phyloP scores from a whole-genome alignment of 2,888 invertebrate genomes.

The Sturmia bella region DNA sequence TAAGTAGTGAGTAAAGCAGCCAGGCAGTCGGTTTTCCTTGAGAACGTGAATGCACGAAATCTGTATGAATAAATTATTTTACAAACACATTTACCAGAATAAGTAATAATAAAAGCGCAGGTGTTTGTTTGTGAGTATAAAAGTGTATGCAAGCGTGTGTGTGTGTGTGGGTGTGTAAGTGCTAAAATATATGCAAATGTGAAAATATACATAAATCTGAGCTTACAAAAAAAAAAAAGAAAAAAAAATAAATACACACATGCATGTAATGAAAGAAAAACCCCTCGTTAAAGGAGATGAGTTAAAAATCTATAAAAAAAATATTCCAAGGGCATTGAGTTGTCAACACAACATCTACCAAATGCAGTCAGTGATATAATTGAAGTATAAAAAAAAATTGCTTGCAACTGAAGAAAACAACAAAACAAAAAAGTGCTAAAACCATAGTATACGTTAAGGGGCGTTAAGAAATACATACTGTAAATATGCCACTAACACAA shows the following conservation, averaged over 20 bases:
- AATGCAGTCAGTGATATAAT: constrained; percentile 41
- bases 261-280: too few relatives aligned
- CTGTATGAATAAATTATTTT: constrained; percentile 49
- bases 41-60: constrained; percentile 35
- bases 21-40: constrained; percentile 15
- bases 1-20: neutral
- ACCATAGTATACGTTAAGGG: constrained; percentile 45
- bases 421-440: constrained; percentile 40
- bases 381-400: constrained; percentile 18
- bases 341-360: constrained; percentile 30
- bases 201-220: constrained; percentile 18
- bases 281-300: neutral
- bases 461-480: constrained; percentile 27
- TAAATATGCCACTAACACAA: constrained; percentile 15
- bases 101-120: constrained; percentile 11
- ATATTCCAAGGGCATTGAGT: constrained; percentile 44
- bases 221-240: constrained; percentile 9
- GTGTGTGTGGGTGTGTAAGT: neutral
- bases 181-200: constrained; percentile 1
- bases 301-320: constrained; percentile 27
- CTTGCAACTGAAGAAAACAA: constrained; percentile 7
- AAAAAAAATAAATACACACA: neutral
- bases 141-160: neutral
- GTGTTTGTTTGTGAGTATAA: neutral
- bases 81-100: neutral